A percentile compares a stretch with the other conserved stretches of the same genome.
Conservation (phyloP, 2,797 vertebrate species). For the Podargus strigoides region DNA sequence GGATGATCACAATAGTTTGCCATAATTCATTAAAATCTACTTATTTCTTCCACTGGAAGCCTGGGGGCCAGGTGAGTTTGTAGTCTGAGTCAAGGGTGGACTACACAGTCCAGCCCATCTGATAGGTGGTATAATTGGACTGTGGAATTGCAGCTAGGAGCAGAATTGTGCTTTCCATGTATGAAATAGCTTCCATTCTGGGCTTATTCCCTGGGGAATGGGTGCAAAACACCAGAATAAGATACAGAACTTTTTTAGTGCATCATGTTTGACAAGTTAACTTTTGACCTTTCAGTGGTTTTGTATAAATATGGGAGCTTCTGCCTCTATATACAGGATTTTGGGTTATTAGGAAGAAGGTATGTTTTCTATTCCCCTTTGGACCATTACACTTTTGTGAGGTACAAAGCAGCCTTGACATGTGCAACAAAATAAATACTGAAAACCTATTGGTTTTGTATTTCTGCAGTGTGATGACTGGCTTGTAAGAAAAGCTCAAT, state of each 20-base stretch:
- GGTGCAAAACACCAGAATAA: background rate
- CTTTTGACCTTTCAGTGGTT: background rate
- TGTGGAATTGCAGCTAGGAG: background rate
- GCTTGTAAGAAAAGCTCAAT: background rate
- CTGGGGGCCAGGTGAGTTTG: background rate
- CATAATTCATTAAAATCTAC: background rate
- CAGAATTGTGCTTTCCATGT: background rate
- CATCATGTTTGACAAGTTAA: constrained; percentile 13
- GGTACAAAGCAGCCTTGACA: background rate
- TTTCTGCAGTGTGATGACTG: background rate
- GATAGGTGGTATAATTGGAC: background rate
- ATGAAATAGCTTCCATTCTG: background rate
- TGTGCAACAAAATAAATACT: background rate
- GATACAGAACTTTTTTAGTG: background rate
- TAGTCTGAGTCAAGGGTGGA: background rate
- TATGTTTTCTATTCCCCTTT: background rate
- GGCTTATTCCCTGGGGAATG: background rate
- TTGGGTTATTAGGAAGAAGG: background rate
- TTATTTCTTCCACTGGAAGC: background rate
- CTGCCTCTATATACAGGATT: background rate
- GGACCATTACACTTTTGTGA: background rate
- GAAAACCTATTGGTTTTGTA: background rate
- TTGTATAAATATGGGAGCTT: background rate
- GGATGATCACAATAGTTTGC: background rate
- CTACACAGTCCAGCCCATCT: background rate